These are phyloP conservation scores for Julus scandinavius DNA, from an alignment of 2,888 invertebrate species.

Conservation along the genomic window DNA sequence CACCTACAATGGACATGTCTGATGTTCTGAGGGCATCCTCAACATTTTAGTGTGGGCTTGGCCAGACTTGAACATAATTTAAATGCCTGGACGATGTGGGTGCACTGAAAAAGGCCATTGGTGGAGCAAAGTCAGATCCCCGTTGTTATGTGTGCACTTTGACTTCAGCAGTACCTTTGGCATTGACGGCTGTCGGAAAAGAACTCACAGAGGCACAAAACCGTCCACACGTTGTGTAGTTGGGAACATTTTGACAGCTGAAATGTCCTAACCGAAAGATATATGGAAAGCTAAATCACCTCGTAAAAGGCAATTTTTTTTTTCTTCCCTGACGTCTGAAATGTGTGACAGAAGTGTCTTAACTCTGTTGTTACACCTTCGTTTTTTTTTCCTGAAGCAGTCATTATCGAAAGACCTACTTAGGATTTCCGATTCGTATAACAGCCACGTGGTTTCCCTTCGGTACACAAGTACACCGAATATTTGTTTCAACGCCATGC, in stretches of 20 bases:
- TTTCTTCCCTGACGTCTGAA: not conserved
- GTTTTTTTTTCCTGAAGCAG: not conserved
- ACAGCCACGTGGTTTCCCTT: slow-evolving; percentile 18
- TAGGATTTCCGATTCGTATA: slow-evolving; percentile 7
- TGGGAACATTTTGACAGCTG: not conserved
- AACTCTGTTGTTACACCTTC: slow-evolving; percentile 3
- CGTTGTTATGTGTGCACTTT: not conserved
- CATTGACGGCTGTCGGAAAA: not conserved
- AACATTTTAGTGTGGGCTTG: not conserved
- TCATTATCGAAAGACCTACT: slow-evolving; percentile 27
- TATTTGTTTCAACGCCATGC: not conserved
- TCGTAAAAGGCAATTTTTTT: not conserved
- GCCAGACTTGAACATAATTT: not conserved
- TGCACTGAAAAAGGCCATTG: not conserved
- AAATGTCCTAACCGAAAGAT: not conserved
- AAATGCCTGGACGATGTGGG: not conserved
- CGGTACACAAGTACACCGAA: not conserved
- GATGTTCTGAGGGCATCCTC: not conserved
- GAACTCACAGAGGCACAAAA: not conserved
- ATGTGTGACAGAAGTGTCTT: slow-evolving; percentile 5
- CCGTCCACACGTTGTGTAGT: not conserved
- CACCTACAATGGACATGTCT: not conserved
- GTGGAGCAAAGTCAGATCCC: not conserved
- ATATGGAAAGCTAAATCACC: slow-evolving; percentile 7
- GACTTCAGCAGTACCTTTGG: no score